A percentile compares a stretch with the other conserved stretches of the same genome.
These are phyloP conservation scores for Sylvicapra grimmia DNA, from an alignment of 2,113 vertebrate genomes.

Conservation along the genomic window DNA sequence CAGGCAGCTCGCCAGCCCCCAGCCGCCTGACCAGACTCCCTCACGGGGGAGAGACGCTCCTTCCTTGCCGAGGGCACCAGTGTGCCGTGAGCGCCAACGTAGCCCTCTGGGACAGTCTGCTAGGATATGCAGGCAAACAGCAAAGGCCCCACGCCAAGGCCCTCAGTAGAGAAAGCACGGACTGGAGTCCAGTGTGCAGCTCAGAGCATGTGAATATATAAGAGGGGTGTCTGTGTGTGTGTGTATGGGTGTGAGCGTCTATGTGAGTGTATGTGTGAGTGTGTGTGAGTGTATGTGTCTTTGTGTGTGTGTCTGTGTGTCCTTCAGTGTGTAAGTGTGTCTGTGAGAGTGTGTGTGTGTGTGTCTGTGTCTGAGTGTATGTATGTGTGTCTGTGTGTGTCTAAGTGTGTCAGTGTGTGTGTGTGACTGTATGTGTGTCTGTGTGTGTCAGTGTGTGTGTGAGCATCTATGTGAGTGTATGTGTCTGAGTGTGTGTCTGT, in stretches of 20 bases:
- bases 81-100: accelerated
- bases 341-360: too few relatives aligned
- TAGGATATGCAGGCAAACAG: accelerated
- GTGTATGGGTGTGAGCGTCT: too few relatives aligned
- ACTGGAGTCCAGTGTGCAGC: neutral
- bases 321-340: too few relatives aligned
- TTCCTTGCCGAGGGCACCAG: neutral
- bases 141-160: neutral
- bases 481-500: accelerated
- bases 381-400: too few relatives aligned
- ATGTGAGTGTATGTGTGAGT: accelerated
- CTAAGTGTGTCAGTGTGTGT: accelerated
- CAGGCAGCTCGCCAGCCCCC: neutral
- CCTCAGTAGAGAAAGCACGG: neutral
- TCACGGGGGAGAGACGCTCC: accelerated
- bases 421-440: accelerated
- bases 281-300: accelerated
- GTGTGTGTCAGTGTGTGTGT: accelerated
- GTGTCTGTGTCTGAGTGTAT: accelerated
- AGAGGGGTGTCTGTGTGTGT: neutral
- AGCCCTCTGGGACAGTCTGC: neutral
- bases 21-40: neutral
- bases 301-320: accelerated
- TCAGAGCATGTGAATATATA: neutral
- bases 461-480: too few relatives aligned